Evolutionary conservation across 2,113 vertebrate species (phyloP).

Genomic region (Sterna hirundo): DNA sequence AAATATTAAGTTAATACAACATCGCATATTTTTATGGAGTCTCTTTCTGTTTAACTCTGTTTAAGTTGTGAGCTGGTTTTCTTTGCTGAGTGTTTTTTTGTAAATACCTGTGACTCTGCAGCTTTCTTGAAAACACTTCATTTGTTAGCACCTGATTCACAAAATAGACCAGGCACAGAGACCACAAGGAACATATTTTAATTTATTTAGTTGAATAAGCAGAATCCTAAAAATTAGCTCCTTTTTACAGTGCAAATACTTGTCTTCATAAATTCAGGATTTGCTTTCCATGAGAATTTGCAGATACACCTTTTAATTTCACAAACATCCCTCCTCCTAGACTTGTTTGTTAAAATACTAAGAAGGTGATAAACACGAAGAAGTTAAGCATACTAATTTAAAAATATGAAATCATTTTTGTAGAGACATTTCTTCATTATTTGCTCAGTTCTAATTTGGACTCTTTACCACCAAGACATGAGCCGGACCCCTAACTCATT

Average conservation of each 20-base stretch:
- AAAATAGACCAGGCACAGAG: background rate
- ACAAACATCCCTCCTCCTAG: background rate
- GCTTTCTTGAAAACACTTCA: background rate
- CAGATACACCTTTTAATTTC: constrained; percentile 5
- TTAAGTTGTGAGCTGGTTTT: background rate
- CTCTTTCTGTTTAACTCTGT: background rate
- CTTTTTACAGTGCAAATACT: background rate
- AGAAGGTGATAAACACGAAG: background rate
- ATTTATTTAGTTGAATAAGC: background rate
- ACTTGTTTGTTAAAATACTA: constrained; percentile 24
- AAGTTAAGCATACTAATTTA: background rate
- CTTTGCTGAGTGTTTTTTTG: background rate
- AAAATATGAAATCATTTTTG: background rate
- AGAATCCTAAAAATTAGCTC: background rate
- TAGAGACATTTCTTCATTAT: background rate
- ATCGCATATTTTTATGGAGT: background rate
- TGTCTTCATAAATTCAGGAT: constrained; percentile 2
- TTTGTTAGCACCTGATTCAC: background rate
- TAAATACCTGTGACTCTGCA: background rate
- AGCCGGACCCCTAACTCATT: constrained; percentile 54
- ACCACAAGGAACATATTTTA: background rate
- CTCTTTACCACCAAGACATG: background rate
- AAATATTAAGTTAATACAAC: background rate
- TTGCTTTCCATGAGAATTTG: background rate
- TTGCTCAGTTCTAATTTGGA: constrained; percentile 34